These are phyloP conservation scores for Pantherophis vulpinus DNA, from an alignment of 2,797 vertebrate genomes.

Conservation along the genomic window DNA sequence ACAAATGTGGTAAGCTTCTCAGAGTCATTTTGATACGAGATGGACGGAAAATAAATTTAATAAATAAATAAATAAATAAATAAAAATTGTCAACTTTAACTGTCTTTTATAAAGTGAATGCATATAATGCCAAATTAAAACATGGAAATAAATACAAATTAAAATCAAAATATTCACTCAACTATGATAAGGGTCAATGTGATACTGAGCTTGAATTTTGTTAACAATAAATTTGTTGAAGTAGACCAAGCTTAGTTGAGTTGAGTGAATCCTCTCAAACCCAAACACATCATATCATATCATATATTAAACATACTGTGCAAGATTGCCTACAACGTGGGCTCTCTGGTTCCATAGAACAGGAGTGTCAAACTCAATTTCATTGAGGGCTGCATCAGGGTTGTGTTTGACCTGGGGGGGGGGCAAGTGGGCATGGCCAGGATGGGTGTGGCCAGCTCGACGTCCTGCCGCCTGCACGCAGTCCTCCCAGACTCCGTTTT, in stretches of 20 bases:
- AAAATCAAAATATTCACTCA: not conserved
- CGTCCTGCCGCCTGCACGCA: too few relatives aligned
- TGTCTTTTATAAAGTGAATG: not conserved
- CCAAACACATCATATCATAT: not conserved
- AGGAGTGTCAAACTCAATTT: too few relatives aligned
- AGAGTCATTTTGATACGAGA: not conserved
- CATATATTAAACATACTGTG: not conserved
- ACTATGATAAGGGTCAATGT: not conserved
- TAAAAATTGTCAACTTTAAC: not conserved
- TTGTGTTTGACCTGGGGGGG: too few relatives aligned
- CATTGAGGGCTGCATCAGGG: too few relatives aligned
- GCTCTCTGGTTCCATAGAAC: too few relatives aligned
- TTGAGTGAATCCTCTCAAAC: not conserved
- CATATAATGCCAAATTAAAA: not conserved
- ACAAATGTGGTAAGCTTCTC: not conserved
- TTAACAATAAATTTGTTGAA: not conserved
- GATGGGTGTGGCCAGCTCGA: too few relatives aligned
- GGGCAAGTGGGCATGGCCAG: too few relatives aligned
- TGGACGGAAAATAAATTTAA: not conserved
- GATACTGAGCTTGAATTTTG: not conserved
- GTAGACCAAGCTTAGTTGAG: not conserved
- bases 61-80: not conserved
- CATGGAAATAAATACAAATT: not conserved
- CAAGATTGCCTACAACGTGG: not conserved
- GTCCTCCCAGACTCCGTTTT: too few relatives aligned